phyloP scores from a whole-genome alignment of 1,140 invertebrate genomes.

The Drosophila pseudoananassae region DNA sequence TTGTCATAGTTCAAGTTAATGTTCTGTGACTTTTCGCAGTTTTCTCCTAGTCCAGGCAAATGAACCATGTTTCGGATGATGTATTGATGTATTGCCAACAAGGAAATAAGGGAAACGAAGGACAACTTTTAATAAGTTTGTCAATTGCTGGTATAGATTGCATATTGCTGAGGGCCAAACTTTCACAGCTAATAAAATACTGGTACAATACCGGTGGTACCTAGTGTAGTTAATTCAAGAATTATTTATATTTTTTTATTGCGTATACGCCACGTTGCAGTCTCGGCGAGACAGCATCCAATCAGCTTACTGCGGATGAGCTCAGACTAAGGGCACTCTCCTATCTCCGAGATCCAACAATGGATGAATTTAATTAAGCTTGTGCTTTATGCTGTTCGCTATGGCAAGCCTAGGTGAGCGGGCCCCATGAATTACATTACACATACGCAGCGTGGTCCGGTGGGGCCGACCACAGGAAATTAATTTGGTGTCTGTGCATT shows the following conservation, averaged over 20 bases:
- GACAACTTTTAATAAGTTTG: slow-evolving; percentile 73
- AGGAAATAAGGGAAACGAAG: slow-evolving; percentile 17
- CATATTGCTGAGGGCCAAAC: slow-evolving; percentile 5
- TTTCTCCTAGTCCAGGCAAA: slow-evolving; percentile 58
- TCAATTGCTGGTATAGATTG: slow-evolving; percentile 56
- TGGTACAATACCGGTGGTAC: slow-evolving; percentile 20
- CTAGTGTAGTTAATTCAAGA: too few species aligned
- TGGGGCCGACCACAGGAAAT: slow-evolving; percentile 66
- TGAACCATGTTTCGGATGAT: slow-evolving; percentile 69
- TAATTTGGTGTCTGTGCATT: slow-evolving; percentile 77
- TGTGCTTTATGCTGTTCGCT: slow-evolving; percentile 47
- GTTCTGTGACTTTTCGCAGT: slow-evolving; percentile 78
- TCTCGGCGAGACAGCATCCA: slow-evolving; percentile 24
- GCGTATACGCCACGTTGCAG: slow-evolving; percentile 62
- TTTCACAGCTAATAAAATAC: slow-evolving; percentile 57
- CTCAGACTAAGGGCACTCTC: slow-evolving; percentile 27
- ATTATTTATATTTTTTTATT: slow-evolving; percentile 4
- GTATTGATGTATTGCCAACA: slow-evolving; percentile 59
- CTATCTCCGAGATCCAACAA: slow-evolving; percentile 44
- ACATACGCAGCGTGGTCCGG: slow-evolving; percentile 67
- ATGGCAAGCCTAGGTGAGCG: slow-evolving; percentile 28
- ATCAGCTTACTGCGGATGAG: slow-evolving; percentile 75
- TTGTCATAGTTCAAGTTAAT: slow-evolving; percentile 81
- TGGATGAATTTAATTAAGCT: slow-evolving; percentile 78
- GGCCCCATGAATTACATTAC: slow-evolving; percentile 63